A percentile compares a stretch with the other conserved stretches of the same genome.
phyloP scores from a whole-genome alignment of 2,113 vertebrate genomes.

The Polyodon spathula region DNA sequence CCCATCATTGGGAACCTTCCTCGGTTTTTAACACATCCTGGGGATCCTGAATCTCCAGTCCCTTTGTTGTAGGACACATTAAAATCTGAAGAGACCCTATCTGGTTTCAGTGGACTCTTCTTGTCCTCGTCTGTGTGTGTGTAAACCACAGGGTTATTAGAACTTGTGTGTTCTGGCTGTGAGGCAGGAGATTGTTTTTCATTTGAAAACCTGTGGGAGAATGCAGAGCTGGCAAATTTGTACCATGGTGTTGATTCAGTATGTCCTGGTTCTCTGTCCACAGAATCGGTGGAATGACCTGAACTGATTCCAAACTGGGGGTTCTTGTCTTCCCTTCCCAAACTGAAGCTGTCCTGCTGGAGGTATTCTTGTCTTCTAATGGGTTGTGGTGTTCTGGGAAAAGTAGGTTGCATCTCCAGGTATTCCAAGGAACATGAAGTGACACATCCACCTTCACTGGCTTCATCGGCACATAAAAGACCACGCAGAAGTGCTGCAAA shows the following conservation, averaged over 20 bases:
- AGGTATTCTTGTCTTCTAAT: slow-evolving; percentile 69
- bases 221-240: slow-evolving; percentile 57
- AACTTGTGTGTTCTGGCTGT: slow-evolving; percentile 55
- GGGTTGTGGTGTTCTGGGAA: slow-evolving; percentile 72
- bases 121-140: slow-evolving; percentile 57
- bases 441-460: slow-evolving; percentile 70
- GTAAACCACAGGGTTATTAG: slow-evolving; percentile 62
- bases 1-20: slow-evolving; percentile 59
- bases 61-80: slow-evolving; percentile 40
- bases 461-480: slow-evolving; percentile 64
- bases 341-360: slow-evolving; percentile 45
- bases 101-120: slow-evolving; percentile 40
- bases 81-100: slow-evolving; percentile 44
- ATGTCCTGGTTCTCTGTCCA: slow-evolving; percentile 50
- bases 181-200: slow-evolving; percentile 57
- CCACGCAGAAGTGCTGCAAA: slow-evolving; percentile 57
- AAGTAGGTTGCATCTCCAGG: slow-evolving; percentile 73
- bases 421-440: slow-evolving; percentile 91
- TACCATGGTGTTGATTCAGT: slow-evolving; percentile 51
- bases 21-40: slow-evolving; percentile 54
- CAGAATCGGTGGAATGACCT: slow-evolving; percentile 59
- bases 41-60: slow-evolving; percentile 36
- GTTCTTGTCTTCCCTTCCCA: slow-evolving; percentile 20
- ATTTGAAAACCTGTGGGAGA: slow-evolving; percentile 30
- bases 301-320: slow-evolving; percentile 47